Base-by-base conservation (phyloP, 2,888 invertebrate species). In the Priocnemis perturbator region DNA sequence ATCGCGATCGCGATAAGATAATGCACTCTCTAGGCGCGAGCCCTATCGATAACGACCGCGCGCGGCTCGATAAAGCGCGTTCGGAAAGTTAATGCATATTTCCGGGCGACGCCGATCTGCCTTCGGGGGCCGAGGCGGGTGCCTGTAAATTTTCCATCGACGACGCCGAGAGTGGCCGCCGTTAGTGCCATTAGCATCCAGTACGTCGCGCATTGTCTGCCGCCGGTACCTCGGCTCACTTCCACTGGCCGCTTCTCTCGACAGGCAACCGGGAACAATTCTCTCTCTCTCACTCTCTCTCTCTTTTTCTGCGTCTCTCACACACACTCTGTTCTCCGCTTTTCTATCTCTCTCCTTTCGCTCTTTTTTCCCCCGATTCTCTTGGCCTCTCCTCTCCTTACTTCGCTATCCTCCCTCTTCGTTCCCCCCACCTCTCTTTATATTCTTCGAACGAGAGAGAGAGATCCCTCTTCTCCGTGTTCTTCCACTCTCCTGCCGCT, bases 171-270 rank as follows among this genome's bases (percentile, higher is more conserved):
- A 50, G 50, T 50, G 50, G 3, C 19, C 50, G 50, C 5, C 50
- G 19, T 37, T 37, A 37, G 37, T 19, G 21, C 37, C 67, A 67
- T 63, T 47, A 55, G 66, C 55, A 66, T 67, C 56, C 62, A 66
- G 56, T 64, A 53, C 50, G 73, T 65, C 37, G 69, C 37, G 69
- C 71, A 76, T 78, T 71, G 77, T 77, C 45, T 62, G 52, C 70
- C n/a, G n/a, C n/a, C n/a, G 50, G 75, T 67, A 68, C 73, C 75
- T 73, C 62, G 64, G 62, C 67, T 69, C 66, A 67, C 56, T 70
- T 77, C 73, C 65, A 74, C 52, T 55, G 52, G 44, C 52, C 58
- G 37, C 26, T 2, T 61, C 64, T 69, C 61, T 69, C 69, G 56
- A 20, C 60, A 64, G 37, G 37, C 37, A 37, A 37, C 7, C 7